Evolutionary conservation across 2,888 invertebrate genomes (phyloP).

Genomic region (Cotesia congregata): DNA sequence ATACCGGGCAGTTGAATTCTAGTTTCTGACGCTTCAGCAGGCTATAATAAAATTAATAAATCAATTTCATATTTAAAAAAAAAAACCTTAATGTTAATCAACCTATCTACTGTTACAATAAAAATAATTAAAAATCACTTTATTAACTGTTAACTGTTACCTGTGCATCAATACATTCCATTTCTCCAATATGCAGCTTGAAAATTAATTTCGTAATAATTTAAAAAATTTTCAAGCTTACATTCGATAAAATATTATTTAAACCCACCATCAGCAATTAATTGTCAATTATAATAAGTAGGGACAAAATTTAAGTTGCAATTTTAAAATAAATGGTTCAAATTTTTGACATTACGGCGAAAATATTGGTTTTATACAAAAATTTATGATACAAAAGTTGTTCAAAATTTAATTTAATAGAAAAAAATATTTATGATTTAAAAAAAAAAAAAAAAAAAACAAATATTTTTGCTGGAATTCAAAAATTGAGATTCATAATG

Average conservation of each 20-base stretch:
- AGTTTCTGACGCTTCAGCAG: constrained; percentile 85
- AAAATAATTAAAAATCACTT: constrained; percentile 36
- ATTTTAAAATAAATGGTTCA: no score
- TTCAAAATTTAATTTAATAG: no score
- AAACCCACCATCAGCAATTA: no score
- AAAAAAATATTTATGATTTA: no score
- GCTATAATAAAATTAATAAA: constrained; percentile 71
- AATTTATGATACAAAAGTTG: no score
- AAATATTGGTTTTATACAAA: no score
- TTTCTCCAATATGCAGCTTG: constrained; percentile 74
- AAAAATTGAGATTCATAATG: no score
- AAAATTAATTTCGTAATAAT: constrained; percentile 63
- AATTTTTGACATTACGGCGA: no score
- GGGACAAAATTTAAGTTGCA: no score
- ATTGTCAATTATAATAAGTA: no score
- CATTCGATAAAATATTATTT: background rate
- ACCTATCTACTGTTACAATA: constrained; percentile 42
- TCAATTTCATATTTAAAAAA: background rate
- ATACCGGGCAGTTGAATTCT: constrained; percentile 83
- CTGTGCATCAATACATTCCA: constrained; percentile 79
- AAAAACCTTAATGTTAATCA: constrained; percentile 9
- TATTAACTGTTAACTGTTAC: constrained; percentile 70
- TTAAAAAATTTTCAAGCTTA: constrained; percentile 7
- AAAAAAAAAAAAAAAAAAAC: no score
- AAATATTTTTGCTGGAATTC: no score